Conservation (phyloP, 2,797 vertebrate genomes). For the Carapus acus region DNA sequence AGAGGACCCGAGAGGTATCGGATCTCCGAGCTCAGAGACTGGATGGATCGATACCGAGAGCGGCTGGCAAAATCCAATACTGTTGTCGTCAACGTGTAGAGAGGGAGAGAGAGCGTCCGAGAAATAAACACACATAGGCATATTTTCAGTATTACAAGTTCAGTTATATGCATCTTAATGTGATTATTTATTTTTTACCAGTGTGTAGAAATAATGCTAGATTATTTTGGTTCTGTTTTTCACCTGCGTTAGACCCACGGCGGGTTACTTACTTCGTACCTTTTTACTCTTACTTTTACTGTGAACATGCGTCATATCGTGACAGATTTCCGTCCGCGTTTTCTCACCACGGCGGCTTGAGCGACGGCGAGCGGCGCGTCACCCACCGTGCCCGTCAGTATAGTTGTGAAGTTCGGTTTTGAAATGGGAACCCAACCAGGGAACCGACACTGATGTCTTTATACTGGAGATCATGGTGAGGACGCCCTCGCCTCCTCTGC, state of each 20-base stretch:
- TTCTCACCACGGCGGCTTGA: neutral
- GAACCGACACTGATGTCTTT: slow-evolving; percentile 84
- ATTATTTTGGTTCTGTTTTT: slow-evolving; percentile 3
- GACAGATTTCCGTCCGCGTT: neutral
- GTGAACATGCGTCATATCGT: slow-evolving; percentile 7
- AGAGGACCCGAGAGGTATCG: slow-evolving; percentile 92
- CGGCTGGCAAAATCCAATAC: slow-evolving; percentile 60
- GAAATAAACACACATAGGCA: slow-evolving; percentile 17
- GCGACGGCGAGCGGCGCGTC: slow-evolving; percentile 38
- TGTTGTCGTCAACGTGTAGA: slow-evolving; percentile 77
- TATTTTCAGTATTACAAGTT: slow-evolving; percentile 41
- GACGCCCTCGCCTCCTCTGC: slow-evolving; percentile 28
- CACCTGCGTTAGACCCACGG: neutral
- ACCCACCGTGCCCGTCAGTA: slow-evolving; percentile 70
- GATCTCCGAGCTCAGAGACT: slow-evolving; percentile 87
- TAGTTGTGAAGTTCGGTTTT: slow-evolving; percentile 91
- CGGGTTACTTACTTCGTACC: slow-evolving; percentile 26
- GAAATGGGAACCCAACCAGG: slow-evolving; percentile 84
- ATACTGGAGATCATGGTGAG: slow-evolving; percentile 59
- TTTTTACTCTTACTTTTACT: slow-evolving; percentile 15
- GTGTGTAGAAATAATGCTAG: slow-evolving; percentile 27
- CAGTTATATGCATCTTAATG: slow-evolving; percentile 12
- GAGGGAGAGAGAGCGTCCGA: slow-evolving; percentile 51
- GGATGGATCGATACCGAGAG: slow-evolving; percentile 82
- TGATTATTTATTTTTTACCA: slow-evolving; percentile 52